Base-by-base conservation (phyloP, 2,888 invertebrate genomes). In the Crepidodera aurea region DNA sequence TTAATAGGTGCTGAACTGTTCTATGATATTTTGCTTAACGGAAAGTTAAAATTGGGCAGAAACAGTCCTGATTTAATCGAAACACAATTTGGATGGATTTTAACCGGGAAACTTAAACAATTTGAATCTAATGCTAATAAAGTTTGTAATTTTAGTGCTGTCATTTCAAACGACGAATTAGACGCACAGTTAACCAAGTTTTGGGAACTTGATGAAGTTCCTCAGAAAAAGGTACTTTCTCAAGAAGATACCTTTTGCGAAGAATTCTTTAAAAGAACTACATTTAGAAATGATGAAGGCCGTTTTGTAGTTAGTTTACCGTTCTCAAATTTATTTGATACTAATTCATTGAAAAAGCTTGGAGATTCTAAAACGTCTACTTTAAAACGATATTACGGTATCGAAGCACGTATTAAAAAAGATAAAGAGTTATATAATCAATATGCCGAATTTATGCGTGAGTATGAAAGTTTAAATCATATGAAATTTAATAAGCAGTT, bases 191-290 rank as follows among this genome's bases (percentile, higher is more conserved):
- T 32, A 12, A 16, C 6, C 7, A 42, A 37, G 19, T 65, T 65
- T 54, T 63, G 51, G 55, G 37, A 48, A 44, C 7, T 65, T n/a
- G 64, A 64, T n/a, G 58, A 65, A 29, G 29, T 46, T 3, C 51
- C 39, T 0, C 1, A 18, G 1, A 15, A 25, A 22, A 42, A 53
- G 8, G 6, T 8, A 16, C 13, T 51, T 1, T 63, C 62, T 6
- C 19, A 1, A 1, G 63, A 59, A 46, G 62, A 59, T 18, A 10
- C 8, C 12, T n/a, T n/a, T 3, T 54, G 51, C n/a, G 62, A 65
- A 44, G 8, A 48, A 32, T 32, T 55, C 51, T 62, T 48, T 40
- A 16, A 32, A 22, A 15, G 46, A 7, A 44, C 44, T 2, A 44
- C 51, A 4, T 32, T 10, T 27, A 10, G 60, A 1, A 34, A 60